Base-by-base conservation (phyloP, 30 jellyfish, hydroid and myxozoan genomes). In the Aurelia aurita region DNA sequence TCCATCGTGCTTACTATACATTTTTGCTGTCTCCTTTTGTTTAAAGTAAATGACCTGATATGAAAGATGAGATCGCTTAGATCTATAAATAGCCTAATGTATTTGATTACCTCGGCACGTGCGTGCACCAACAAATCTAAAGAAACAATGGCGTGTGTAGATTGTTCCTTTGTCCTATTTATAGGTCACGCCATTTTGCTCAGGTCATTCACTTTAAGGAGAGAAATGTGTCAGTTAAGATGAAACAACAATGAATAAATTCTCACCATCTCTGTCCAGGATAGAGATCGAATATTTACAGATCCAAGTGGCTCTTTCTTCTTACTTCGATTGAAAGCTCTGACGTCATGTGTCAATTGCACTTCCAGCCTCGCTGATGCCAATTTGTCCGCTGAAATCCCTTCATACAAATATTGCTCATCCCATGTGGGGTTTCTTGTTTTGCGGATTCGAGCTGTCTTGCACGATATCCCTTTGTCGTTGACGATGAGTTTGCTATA, bases 381-480 rank as follows among this genome's bases (percentile, higher is more conserved):
- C 13, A 87, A 4, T 21, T 23, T 59, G 15, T 74, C 80, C 23
- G 45, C 77, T 3, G 82, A 11, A 25, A 87, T 69, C 3, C 96
- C 96, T 26, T 87, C 96, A 23, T 58, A 57, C 58, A 77, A 44
- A 43, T 35, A 79, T 57, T 77, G 90, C 87, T 87, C 96, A 59
- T 87, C 90, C 90, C 90, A 87, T 35, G 44, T 66, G 3, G 96
- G 96, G 47, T 77, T 67, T 20, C 39, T 54, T 19, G 96, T 53
- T 67, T 87, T 87, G 19, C 85, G 85, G 3, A 65, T 55, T 1
- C 90, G 84, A 46, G 82, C 34, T 7, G 96, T 87, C 80, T 87
- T 87, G 63, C 96, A 75, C 15, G 96, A 72, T 12, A 72, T 51
- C 39, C 83, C 79, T 67, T 72, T 54, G 61, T 58, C 86, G 58